Conservation (phyloP, 2,888 invertebrate genomes). For the Cinara cedri region DNA sequence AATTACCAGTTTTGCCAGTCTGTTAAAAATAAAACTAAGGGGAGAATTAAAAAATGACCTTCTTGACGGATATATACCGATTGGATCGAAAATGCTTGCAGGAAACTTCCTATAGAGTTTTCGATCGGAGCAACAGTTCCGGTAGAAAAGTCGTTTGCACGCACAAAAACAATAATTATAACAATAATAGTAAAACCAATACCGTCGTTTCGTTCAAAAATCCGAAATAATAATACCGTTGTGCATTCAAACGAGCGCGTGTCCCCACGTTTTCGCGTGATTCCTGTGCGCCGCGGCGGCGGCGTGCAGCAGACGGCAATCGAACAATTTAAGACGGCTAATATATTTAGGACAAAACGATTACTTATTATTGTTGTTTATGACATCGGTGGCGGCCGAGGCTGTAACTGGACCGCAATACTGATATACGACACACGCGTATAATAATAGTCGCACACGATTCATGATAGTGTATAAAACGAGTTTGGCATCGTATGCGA, state of each 20-base stretch:
- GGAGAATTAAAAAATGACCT: not conserved
- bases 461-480: not conserved
- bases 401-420: not conserved
- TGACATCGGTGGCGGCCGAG: not conserved
- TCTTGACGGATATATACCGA: too few relatives aligned
- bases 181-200: too few relatives aligned
- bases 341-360: conserved; percentile 18
- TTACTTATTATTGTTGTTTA: not conserved
- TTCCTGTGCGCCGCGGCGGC: not conserved
- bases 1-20: too few relatives aligned
- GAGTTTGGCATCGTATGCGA: not conserved
- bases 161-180: too few relatives aligned
- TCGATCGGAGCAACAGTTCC: too few relatives aligned
- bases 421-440: too few relatives aligned
- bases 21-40: not conserved
- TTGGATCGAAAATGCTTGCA: too few relatives aligned
- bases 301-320: not conserved
- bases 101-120: too few relatives aligned
- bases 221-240: too few relatives aligned
- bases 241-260: conserved; percentile 15
- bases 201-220: too few relatives aligned
- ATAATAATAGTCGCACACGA: conserved; percentile 26
- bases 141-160: too few relatives aligned
- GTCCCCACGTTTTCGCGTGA: not conserved
- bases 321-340: too few relatives aligned